A percentile compares a stretch with the other conserved stretches of the same genome.
phyloP scores from a whole-genome alignment of 2,888 invertebrate species.

The Hirtodrosophila alboralis region DNA sequence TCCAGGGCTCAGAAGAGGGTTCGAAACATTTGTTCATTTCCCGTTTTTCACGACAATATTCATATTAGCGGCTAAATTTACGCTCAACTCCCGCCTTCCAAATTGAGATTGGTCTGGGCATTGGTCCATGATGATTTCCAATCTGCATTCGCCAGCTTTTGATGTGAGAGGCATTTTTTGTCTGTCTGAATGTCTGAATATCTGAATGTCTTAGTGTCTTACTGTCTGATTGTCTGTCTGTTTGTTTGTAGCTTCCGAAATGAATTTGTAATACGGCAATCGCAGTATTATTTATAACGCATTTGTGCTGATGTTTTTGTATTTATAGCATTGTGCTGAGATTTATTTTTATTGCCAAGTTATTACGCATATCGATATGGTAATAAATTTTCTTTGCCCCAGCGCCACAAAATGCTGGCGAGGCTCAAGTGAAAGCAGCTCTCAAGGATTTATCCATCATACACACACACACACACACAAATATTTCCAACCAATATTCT shows the following conservation, averaged over 20 bases:
- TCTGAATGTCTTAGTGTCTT: conserved; percentile 4
- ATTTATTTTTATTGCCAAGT: conserved; percentile 80
- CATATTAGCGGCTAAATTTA: conserved; percentile 76
- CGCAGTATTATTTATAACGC: conserved; percentile 74
- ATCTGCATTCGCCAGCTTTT: conserved; percentile 55
- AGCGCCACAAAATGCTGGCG: conserved; percentile 48
- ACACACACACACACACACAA: background rate
- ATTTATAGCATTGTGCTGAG: conserved; percentile 75
- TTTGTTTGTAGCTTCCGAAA: conserved; percentile 57
- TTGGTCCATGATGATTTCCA: conserved; percentile 63
- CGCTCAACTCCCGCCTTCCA: conserved; percentile 27
- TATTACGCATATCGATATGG: conserved; percentile 80
- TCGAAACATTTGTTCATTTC: conserved; percentile 72
- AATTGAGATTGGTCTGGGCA: conserved; percentile 52
- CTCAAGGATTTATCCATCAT: conserved; percentile 14
- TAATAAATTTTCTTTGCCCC: conserved; percentile 68
- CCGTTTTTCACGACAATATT: conserved; percentile 72
- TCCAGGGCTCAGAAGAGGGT: conserved; percentile 15
- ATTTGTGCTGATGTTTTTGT: conserved; percentile 74
- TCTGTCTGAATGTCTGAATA: background rate
- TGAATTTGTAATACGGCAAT: conserved; percentile 72
- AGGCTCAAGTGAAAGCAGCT: conserved; percentile 60
- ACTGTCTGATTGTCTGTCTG: conserved; percentile 4
- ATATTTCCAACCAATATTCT: background rate
- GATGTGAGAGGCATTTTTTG: conserved; percentile 36